Conservation (phyloP, 2,888 invertebrate species). For the Drosophila dives region DNA sequence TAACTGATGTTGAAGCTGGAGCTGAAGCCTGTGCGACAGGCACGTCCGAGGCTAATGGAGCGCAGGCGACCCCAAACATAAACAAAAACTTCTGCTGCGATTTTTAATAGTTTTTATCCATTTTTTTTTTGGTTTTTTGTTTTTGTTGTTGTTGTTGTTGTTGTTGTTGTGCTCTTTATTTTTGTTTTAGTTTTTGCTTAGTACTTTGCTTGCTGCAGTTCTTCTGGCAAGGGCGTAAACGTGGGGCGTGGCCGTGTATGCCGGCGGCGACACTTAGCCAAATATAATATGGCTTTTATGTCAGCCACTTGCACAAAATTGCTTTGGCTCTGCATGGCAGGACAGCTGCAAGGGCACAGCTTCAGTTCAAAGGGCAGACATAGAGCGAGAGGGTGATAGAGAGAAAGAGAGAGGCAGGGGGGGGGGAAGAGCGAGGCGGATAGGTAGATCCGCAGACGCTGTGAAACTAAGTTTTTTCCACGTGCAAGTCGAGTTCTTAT, state of each 20-base stretch:
- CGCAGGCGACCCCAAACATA: slow-evolving; percentile 72
- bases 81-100: slow-evolving; percentile 75
- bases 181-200: slow-evolving; percentile 9
- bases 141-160: slow-evolving; percentile 10
- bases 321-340: slow-evolving; percentile 50
- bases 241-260: slow-evolving; percentile 42
- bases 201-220: slow-evolving; percentile 31
- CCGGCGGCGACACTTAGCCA: slow-evolving; percentile 77
- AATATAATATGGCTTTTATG: slow-evolving; percentile 79
- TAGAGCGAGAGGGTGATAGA: neutral
- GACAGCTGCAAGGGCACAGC: neutral
- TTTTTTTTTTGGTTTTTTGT: slow-evolving; percentile 14
- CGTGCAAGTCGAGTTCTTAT: slow-evolving; percentile 29
- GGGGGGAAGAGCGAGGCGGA: neutral
- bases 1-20: slow-evolving; percentile 8
- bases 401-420: neutral
- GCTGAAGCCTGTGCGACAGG: slow-evolving; percentile 36
- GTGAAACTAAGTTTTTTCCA: slow-evolving; percentile 26
- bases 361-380: neutral
- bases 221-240: slow-evolving; percentile 2
- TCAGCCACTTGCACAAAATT: slow-evolving; percentile 78
- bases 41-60: slow-evolving; percentile 75
- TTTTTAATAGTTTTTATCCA: slow-evolving; percentile 70
- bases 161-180: neutral
- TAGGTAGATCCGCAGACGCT: slow-evolving; percentile 2